Conservation (phyloP, 2,888 invertebrate genomes). For the Erannis defoliaria region DNA sequence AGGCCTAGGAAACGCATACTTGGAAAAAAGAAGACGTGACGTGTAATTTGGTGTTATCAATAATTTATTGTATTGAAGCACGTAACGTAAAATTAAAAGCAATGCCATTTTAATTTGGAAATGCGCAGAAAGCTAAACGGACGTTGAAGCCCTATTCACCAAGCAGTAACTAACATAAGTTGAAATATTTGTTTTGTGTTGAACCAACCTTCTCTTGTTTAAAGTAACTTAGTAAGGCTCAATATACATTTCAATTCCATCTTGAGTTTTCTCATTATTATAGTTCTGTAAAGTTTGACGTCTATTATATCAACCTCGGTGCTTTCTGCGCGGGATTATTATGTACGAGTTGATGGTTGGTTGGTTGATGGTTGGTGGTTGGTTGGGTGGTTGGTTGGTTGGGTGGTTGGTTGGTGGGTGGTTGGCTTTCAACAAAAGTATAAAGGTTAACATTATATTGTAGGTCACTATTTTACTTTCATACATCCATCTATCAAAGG, state of each 20-base stretch:
- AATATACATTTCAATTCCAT: slow-evolving; percentile 31
- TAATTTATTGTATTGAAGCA: too few relatives aligned
- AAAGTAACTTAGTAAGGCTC: too few relatives aligned
- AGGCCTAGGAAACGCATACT: too few relatives aligned
- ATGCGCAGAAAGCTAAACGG: not conserved
- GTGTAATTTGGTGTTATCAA: too few relatives aligned
- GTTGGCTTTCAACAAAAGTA: not conserved
- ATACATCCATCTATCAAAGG: slow-evolving; percentile 2
- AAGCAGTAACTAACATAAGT: not conserved
- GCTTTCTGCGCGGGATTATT: slow-evolving; percentile 26
- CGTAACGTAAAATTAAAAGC: too few relatives aligned
- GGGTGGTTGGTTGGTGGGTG: too few relatives aligned
- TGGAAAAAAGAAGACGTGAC: too few relatives aligned
- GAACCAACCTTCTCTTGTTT: slow-evolving; percentile 24
- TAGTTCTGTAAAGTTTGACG: slow-evolving; percentile 24
- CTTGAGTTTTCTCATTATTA: slow-evolving; percentile 27
- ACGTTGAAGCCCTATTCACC: not conserved
- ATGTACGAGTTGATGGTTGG: too few relatives aligned
- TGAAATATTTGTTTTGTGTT: slow-evolving; percentile 10
- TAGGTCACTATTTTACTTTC: slow-evolving; percentile 19
- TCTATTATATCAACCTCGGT: not conserved
- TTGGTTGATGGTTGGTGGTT: too few relatives aligned
- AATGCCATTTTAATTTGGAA: not conserved
- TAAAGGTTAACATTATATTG: slow-evolving; percentile 18
- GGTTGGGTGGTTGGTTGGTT: too few relatives aligned